Percentiles rank a stretch among this genome's conserved stretches.
Conservation (phyloP, 2,113 vertebrate species). For the Gymnobelideus leadbeateri region DNA sequence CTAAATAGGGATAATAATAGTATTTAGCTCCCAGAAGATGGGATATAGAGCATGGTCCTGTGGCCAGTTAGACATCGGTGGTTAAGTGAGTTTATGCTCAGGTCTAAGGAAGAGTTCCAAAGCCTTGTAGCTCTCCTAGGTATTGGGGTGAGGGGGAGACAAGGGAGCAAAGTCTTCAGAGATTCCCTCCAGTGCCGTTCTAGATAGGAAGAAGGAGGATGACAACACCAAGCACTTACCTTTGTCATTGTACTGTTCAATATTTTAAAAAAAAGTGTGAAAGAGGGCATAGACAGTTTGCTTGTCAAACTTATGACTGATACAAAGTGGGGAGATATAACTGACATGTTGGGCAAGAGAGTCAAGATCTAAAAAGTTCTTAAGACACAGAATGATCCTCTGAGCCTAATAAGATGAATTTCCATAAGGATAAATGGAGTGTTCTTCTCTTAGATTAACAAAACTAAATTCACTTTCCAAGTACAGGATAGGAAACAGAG, state of each 20-base stretch:
- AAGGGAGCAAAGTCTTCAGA: no score
- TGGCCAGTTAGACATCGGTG: no score
- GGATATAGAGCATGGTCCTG: no score
- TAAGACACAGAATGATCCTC: background rate
- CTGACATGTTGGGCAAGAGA: background rate
- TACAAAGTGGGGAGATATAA: background rate
- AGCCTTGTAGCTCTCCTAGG: no score
- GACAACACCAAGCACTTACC: background rate
- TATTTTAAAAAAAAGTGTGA: background rate
- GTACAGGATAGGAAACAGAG: background rate
- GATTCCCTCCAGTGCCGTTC: no score
- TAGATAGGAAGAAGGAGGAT: background rate
- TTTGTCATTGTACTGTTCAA: background rate
- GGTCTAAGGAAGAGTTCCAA: no score
- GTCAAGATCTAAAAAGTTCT: background rate
- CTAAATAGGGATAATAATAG: background rate
- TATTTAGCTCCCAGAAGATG: background rate
- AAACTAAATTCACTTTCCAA: background rate
- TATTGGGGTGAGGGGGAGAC: no score
- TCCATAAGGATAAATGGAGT: background rate
- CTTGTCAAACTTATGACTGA: background rate
- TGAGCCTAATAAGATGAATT: background rate
- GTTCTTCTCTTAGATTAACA: background rate
- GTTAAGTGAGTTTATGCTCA: no score
- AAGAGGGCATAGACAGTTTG: background rate